Conservation (phyloP, 2,113 vertebrate genomes). For the Tympanuchus pallidicinctus region DNA sequence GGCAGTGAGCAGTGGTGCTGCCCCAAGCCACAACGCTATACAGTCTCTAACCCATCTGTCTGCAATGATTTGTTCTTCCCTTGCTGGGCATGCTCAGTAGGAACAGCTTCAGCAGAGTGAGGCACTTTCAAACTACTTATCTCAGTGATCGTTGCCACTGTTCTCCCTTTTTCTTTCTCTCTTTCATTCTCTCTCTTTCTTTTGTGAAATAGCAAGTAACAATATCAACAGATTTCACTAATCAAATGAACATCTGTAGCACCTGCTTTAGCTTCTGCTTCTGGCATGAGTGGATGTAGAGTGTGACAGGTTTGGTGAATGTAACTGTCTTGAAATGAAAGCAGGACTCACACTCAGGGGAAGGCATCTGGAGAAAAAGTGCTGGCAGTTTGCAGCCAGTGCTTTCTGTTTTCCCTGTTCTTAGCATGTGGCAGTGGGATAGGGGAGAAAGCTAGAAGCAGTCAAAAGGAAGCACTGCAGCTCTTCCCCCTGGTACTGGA, state of each 20-base stretch:
- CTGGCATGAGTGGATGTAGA: not conserved
- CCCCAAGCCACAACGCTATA: not conserved
- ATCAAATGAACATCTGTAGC: conserved; percentile 31
- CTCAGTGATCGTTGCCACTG: not conserved
- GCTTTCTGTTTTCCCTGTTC: not conserved
- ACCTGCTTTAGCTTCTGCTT: conserved; percentile 20
- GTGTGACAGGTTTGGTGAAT: conserved; percentile 1
- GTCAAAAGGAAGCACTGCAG: not conserved
- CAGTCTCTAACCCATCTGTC: conserved; percentile 21
- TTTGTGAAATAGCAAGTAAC: conserved; percentile 24
- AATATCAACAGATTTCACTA: conserved; percentile 18
- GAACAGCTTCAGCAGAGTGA: not conserved
- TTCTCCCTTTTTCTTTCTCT: not conserved
- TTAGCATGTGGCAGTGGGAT: not conserved
- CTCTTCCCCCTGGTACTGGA: rapidly evolving
- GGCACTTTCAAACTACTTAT: not conserved
- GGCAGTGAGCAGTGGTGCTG: not conserved
- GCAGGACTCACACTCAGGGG: not conserved
- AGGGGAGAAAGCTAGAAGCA: rapidly evolving
- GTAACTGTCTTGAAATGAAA: not conserved
- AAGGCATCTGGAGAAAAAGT: not conserved
- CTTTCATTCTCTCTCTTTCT: not conserved
- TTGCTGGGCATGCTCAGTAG: not conserved
- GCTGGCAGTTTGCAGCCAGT: not conserved
- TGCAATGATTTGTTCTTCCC: not conserved